Evolutionary conservation across 2,797 vertebrate genomes (phyloP), one percentile per base, ranked within the genome.

Genomic region (Pangasius krempfi): DNA sequence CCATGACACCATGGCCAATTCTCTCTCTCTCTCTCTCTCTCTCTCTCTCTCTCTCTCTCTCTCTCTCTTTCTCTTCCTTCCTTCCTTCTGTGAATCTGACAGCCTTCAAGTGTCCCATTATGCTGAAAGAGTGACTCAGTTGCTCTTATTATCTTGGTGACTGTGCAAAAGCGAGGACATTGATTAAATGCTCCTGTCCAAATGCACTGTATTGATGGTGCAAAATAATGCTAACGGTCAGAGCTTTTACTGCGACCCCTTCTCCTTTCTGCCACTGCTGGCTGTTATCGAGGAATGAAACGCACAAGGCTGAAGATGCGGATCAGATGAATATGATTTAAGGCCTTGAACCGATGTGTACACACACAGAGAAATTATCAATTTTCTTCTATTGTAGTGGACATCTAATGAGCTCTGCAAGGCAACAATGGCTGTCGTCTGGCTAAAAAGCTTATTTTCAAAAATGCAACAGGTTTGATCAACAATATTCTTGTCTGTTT

Each of bases 301-400:
- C 6, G 66, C 76, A 72, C 73, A 44, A 75, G 47, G 44, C 66
- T 85, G 75, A 79, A 80, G 87, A 87, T 80, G 64, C 84, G 54
- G 66, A 88, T 75, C 66, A 16, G 50, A 76, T 87, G 85, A 88
- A 82, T 80, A 70, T 81, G 88, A 91, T 88, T 78, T 91, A 85
- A 40, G 50, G 30, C 84, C 52, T 73, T 85, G 84, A 85, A 54
- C 44, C 64, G 54, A 56, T 56, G 83, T 9, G 1, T 18, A 8
- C 83, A 22, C 47, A n/a, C 56, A 82, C 33, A 81, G 12, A n/a
- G 20, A 47, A 66, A n/a, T 18, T 5, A 60, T 81, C 40, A 60
- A 81, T 81, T 40, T 60, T 30, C 25, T 50, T 66, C 27, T 30
- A 18, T 84, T 84, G 25, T 40, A 54, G 64, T 37, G 16, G 62